Conservation (phyloP, 1,140 invertebrate genomes). For the Cataglyphis hispanica region DNA sequence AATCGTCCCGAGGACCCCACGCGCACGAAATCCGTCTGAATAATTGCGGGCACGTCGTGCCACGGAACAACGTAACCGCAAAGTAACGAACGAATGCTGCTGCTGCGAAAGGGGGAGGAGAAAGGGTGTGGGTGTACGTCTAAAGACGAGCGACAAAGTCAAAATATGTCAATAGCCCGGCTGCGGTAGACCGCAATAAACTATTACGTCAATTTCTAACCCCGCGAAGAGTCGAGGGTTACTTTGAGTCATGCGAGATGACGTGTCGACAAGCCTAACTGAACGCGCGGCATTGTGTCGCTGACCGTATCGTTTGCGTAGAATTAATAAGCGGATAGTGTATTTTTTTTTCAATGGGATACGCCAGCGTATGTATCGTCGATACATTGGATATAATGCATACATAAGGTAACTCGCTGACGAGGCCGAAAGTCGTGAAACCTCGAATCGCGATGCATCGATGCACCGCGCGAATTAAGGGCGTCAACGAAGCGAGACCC, state of each 20-base stretch:
- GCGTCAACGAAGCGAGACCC: conserved; percentile 36
- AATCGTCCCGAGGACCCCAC: background rate
- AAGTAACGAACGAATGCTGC: conserved; percentile 26
- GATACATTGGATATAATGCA: conserved; percentile 16
- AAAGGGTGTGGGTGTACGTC: conserved; percentile 4
- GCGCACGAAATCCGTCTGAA: conserved; percentile 16
- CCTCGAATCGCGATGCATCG: conserved; percentile 60
- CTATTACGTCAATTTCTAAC: conserved; percentile 64
- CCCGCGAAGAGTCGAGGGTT: conserved; percentile 64
- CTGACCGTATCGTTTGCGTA: conserved; percentile 59
- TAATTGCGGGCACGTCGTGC: conserved; percentile 25
- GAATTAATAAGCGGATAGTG: conserved; percentile 56
- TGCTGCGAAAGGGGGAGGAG: conserved; percentile 9
- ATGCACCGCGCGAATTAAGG: conserved; percentile 37
- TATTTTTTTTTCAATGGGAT: conserved; percentile 37
- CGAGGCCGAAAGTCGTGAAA: conserved; percentile 63
- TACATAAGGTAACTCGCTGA: background rate
- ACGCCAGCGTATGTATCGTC: background rate
- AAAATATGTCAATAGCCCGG: conserved; percentile 84
- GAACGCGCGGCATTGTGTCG: conserved; percentile 43
- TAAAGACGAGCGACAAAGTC: conserved; percentile 74
- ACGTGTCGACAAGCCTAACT: conserved; percentile 82
- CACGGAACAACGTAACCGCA: conserved; percentile 62
- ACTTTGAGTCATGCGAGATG: conserved; percentile 82
- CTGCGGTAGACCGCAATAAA: conserved; percentile 82